These are phyloP conservation scores for Monarcha castaneiventris DNA, from an alignment of 2,113 vertebrate species.

Conservation along the genomic window DNA sequence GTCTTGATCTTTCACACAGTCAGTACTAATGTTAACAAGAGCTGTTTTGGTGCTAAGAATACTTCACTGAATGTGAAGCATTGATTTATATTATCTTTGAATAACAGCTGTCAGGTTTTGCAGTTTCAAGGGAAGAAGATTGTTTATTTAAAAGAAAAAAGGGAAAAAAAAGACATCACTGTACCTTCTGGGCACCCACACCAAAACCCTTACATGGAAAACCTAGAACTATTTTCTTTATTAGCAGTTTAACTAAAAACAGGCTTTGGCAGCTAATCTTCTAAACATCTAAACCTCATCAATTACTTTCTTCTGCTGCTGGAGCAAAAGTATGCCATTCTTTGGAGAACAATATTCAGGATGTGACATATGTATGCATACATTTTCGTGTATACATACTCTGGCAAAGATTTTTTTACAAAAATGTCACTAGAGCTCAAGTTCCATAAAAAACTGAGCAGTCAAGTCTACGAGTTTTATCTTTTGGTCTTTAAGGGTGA, in stretches of 20 bases:
- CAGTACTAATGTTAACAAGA: neutral
- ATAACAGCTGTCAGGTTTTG: neutral
- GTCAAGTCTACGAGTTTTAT: neutral
- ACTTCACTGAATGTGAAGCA: neutral
- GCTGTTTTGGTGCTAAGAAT: neutral
- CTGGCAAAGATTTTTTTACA: neutral
- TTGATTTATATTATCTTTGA: neutral
- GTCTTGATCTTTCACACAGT: neutral
- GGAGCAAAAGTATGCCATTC: neutral
- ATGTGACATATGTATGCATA: neutral
- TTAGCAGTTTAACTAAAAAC: neutral
- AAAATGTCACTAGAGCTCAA: neutral
- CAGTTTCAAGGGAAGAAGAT: neutral
- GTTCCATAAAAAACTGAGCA: neutral
- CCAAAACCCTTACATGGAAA: neutral
- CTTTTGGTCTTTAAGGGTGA: neutral
- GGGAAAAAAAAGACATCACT: neutral
- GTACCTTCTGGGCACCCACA: neutral
- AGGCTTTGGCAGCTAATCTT: neutral
- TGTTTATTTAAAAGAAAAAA: neutral
- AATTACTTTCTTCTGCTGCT: neutral
- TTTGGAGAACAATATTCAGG: neutral
- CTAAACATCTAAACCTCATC: neutral
- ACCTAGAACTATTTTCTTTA: neutral
- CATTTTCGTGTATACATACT: neutral